These are phyloP conservation scores for Noctua janthe DNA, from an alignment of 2,888 invertebrate species.

Conservation along the genomic window DNA sequence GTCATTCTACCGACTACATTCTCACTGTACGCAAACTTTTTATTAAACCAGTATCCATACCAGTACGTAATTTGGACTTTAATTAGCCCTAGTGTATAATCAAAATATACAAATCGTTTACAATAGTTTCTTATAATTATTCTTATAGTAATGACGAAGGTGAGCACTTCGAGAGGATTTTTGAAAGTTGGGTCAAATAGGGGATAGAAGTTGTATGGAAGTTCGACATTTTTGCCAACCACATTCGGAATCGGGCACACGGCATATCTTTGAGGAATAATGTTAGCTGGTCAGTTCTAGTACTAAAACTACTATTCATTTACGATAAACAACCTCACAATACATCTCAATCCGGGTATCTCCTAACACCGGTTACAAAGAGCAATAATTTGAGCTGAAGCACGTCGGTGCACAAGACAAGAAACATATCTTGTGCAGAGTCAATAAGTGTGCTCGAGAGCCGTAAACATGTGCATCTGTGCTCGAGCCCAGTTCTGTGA, in stretches of 20 bases:
- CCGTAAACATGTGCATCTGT: slow-evolving; percentile 56
- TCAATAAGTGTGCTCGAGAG: slow-evolving; percentile 60
- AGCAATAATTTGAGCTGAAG: slow-evolving; percentile 61
- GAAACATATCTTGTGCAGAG: slow-evolving; percentile 59
- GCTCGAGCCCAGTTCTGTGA: slow-evolving; percentile 8
- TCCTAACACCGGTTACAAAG: slow-evolving; percentile 37
- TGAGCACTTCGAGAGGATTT: background rate
- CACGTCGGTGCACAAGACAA: slow-evolving; percentile 55
- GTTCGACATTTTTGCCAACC: background rate
- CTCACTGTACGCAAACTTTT: too few species aligned
- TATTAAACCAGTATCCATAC: too few species aligned
- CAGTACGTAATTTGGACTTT: too few species aligned
- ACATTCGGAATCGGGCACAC: background rate
- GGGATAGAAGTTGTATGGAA: background rate
- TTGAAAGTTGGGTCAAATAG: background rate
- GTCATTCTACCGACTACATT: too few species aligned
- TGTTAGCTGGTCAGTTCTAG: background rate
- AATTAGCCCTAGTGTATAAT: too few species aligned
- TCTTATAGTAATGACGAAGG: background rate
- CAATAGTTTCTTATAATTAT: background rate
- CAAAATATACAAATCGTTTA: background rate
- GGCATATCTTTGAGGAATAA: background rate
- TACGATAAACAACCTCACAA: slow-evolving; percentile 9
- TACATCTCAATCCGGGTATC: slow-evolving; percentile 18
- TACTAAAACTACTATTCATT: background rate